Evolutionary conservation across 2,113 vertebrate genomes (phyloP).

Genomic region (Alligator sinensis): DNA sequence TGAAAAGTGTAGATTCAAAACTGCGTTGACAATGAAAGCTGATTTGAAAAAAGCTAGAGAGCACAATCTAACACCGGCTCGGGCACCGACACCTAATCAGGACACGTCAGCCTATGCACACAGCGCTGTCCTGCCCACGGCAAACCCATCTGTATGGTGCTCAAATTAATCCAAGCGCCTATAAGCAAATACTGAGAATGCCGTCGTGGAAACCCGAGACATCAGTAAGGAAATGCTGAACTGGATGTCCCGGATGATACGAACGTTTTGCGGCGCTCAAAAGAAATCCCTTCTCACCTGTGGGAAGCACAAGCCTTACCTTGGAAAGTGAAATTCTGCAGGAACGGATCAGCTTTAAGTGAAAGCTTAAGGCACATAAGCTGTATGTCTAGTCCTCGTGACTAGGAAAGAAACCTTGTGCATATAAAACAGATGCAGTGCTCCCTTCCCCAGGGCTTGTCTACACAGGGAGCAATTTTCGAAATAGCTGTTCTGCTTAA

Average conservation of each 20-base stretch:
- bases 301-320: neutral
- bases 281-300: neutral
- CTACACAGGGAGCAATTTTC: neutral
- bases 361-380: neutral
- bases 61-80: neutral
- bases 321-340: neutral
- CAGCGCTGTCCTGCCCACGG: neutral
- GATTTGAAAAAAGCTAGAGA: neutral
- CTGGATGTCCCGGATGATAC: neutral
- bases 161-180: neutral
- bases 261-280: neutral
- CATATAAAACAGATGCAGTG: neutral
- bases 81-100: neutral
- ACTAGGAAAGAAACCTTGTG: neutral
- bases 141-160: neutral
- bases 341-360: neutral
- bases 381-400: neutral
- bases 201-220: neutral
- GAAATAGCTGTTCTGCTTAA: neutral
- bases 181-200: neutral
- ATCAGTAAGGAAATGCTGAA: neutral
- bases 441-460: neutral
- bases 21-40: neutral
- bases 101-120: neutral
- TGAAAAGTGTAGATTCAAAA: neutral